Evolutionary conservation across 2,888 invertebrate species (phyloP).

Genomic region (Vanessa cardui): DNA sequence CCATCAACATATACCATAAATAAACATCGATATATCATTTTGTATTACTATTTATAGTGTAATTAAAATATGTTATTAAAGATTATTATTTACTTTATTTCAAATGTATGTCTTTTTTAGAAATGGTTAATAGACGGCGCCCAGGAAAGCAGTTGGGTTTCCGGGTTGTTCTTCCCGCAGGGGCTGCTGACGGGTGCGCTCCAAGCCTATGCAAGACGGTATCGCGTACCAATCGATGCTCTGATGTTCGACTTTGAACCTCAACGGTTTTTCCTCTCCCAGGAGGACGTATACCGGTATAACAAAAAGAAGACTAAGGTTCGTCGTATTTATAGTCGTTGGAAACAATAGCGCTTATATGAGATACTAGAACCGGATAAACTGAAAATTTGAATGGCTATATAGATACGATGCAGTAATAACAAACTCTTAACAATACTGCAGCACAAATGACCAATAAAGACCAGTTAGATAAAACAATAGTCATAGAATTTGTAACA

Average conservation of each 20-base stretch:
- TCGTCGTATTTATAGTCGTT: constrained; percentile 17
- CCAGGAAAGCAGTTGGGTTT: constrained; percentile 94
- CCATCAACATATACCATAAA: no score
- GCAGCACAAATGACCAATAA: no score
- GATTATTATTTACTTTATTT: background rate
- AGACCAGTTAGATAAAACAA: no score
- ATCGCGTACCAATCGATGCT: constrained; percentile 93
- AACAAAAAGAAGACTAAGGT: constrained; percentile 59
- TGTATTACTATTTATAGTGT: background rate
- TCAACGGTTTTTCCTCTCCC: constrained; percentile 80
- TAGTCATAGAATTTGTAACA: no score
- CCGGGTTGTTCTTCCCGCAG: constrained; percentile 97
- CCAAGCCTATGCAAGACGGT: constrained; percentile 94
- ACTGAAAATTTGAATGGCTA: no score
- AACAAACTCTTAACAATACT: no score
- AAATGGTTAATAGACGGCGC: constrained; percentile 87
- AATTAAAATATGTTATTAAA: no score
- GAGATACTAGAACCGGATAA: no score
- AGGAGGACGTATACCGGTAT: constrained; percentile 85
- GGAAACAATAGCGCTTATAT: no score
- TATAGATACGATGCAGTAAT: no score
- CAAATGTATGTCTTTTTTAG: constrained; percentile 53
- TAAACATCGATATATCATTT: background rate
- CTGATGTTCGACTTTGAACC: constrained; percentile 92
- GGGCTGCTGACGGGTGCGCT: constrained; percentile 95